phyloP scores from a whole-genome alignment of 2,113 vertebrate genomes.

The Hepsetus odoe region DNA sequence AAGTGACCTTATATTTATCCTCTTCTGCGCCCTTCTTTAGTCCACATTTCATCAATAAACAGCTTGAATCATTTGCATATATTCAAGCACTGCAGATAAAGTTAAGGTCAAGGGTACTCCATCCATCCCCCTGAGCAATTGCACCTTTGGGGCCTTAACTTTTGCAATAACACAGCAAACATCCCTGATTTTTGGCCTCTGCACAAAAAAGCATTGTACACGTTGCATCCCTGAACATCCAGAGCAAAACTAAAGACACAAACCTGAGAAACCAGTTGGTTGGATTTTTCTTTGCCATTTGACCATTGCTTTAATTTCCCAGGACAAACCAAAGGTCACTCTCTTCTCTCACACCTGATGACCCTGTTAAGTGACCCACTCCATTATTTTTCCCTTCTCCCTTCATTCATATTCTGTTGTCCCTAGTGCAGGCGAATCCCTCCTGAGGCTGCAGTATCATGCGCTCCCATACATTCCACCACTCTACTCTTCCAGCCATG shows the following conservation, averaged over 20 bases:
- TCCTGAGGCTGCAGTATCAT: constrained; percentile 14
- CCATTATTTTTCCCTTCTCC: not conserved
- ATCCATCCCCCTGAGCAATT: not conserved
- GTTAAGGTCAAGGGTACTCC: not conserved
- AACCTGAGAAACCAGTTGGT: too few species aligned
- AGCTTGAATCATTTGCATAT: not conserved
- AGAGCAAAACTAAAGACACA: too few species aligned
- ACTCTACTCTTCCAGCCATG: not conserved
- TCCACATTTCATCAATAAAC: not conserved
- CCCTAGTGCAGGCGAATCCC: not conserved
- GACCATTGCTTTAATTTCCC: constrained; percentile 1
- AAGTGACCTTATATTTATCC: not conserved
- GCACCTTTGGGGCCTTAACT: not conserved
- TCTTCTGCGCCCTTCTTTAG: not conserved
- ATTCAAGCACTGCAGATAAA: not conserved
- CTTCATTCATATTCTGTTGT: constrained; percentile 2
- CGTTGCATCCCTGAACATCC: not conserved
- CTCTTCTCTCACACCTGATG: not conserved
- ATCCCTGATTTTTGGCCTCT: too few species aligned
- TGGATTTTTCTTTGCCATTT: too few species aligned
- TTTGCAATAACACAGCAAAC: not conserved
- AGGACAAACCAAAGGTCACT: not conserved
- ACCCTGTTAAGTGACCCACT: not conserved
- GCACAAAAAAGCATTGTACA: not conserved
- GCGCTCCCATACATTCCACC: not conserved